phyloP scores from a whole-genome alignment of 1,140 invertebrate species.

The Pseudomyrmex cubaensis region DNA sequence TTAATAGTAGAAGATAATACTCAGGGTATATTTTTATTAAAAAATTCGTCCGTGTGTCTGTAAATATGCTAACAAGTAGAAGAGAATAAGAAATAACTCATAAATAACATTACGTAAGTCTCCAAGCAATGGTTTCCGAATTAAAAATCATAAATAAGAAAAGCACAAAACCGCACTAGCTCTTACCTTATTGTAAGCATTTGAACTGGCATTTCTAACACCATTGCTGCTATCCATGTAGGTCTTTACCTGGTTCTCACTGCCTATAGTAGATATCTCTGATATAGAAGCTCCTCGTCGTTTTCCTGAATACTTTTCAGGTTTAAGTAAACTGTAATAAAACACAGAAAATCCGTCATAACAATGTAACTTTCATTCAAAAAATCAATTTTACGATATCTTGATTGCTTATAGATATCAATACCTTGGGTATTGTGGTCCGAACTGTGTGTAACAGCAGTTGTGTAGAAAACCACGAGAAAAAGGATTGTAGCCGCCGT shows the following conservation, averaged over 20 bases:
- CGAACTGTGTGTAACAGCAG: slow-evolving; percentile 97
- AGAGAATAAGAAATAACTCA: slow-evolving; percentile 13
- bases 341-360: slow-evolving; percentile 1
- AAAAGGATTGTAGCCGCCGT: slow-evolving; percentile 98
- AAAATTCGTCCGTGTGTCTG: slow-evolving; percentile 8
- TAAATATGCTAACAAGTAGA: slow-evolving; percentile 16
- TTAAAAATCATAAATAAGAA: slow-evolving; percentile 51
- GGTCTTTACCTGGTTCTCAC: slow-evolving; percentile 95
- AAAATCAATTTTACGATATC: slow-evolving; percentile 33
- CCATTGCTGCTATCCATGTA: slow-evolving; percentile 98
- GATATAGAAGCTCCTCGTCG: slow-evolving; percentile 83
- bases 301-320: slow-evolving; percentile 85
- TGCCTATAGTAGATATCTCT: slow-evolving; percentile 85
- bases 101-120: slow-evolving; percentile 38
- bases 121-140: slow-evolving; percentile 56
- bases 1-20: slow-evolving; percentile 11
- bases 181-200: slow-evolving; percentile 96
- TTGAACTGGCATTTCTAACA: slow-evolving; percentile 91
- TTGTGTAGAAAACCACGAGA: slow-evolving; percentile 97
- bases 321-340: slow-evolving; percentile 83
- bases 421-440: slow-evolving; percentile 98
- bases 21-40: not conserved
- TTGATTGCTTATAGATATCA: slow-evolving; percentile 34
- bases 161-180: slow-evolving; percentile 78
- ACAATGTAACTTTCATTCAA: slow-evolving; percentile 13